A percentile compares a stretch with the other conserved stretches of the same genome.
These are phyloP conservation scores for Ailurus styani DNA, from an alignment of 2,113 vertebrate genomes.

Conservation along the genomic window DNA sequence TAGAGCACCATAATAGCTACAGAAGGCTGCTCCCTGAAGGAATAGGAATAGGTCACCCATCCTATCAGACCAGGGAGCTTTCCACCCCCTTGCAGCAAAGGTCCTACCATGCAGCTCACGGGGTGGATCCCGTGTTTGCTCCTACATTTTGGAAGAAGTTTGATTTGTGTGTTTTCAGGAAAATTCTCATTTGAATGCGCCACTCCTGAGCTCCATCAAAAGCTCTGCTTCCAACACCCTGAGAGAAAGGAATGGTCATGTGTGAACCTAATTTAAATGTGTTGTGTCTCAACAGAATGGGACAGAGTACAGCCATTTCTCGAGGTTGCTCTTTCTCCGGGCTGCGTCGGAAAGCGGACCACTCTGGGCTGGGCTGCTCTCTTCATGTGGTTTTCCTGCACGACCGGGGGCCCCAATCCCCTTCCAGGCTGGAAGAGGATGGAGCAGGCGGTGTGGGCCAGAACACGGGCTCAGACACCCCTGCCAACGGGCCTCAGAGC, in stretches of 20 bases:
- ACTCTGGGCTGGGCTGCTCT: no score
- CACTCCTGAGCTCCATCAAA: background rate
- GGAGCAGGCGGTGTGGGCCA: fast-evolving
- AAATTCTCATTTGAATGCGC: background rate
- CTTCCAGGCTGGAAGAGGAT: background rate
- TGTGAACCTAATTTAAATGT: background rate
- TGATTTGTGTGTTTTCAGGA: background rate
- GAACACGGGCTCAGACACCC: background rate
- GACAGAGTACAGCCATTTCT: background rate
- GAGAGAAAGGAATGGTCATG: fast-evolving
- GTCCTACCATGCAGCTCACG: background rate
- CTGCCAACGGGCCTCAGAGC: background rate
- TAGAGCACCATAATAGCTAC: background rate
- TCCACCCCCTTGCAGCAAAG: no score
- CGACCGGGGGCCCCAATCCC: background rate
- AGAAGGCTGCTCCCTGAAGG: background rate
- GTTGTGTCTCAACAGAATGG: background rate
- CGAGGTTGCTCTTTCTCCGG: fast-evolving
- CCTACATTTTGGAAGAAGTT: background rate
- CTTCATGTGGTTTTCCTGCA: background rate
- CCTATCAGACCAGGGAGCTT: background rate
- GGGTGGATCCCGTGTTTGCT: background rate
- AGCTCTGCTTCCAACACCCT: background rate
- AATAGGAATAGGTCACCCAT: fast-evolving
- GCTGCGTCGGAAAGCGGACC: background rate